Percentiles rank a stretch among this genome's conserved stretches.
Evolutionary conservation across 2,888 invertebrate genomes (phyloP).

Genomic region (Blastobasis adustella): DNA sequence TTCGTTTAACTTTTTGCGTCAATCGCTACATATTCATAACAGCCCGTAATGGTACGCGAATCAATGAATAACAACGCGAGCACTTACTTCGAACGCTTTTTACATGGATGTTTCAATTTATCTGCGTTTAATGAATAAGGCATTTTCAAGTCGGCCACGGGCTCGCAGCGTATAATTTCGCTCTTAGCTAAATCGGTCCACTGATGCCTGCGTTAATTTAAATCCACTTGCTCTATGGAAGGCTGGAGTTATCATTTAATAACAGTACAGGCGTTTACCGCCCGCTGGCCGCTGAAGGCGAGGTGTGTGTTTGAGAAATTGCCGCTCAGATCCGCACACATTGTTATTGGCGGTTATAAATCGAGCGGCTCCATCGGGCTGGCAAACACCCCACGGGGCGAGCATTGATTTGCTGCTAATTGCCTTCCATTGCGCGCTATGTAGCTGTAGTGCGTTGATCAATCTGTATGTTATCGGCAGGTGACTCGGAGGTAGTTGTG

Average conservation of each 20-base stretch:
- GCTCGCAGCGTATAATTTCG: too few species aligned
- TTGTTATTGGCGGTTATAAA: slow-evolving; percentile 62
- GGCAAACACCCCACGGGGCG: slow-evolving; percentile 40
- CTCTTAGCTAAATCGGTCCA: too few species aligned
- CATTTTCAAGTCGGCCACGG: too few species aligned
- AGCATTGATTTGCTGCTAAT: neutral
- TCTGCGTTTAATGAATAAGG: too few species aligned
- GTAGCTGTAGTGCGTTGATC: neutral
- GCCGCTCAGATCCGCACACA: slow-evolving; percentile 55
- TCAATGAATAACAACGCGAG: neutral
- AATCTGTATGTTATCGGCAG: neutral
- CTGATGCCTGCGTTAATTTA: too few species aligned
- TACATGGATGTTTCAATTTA: neutral
- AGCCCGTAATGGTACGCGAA: too few species aligned
- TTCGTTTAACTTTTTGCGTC: too few species aligned
- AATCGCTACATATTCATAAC: too few species aligned
- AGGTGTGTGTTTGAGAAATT: slow-evolving; percentile 68
- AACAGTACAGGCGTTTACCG: slow-evolving; percentile 3
- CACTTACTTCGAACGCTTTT: neutral
- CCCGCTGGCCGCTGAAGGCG: slow-evolving; percentile 29
- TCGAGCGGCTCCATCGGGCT: slow-evolving; percentile 47
- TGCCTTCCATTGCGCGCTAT: too few species aligned
- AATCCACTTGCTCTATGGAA: neutral
- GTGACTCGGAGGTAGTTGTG: too few species aligned
- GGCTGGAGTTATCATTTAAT: slow-evolving; percentile 17